These are phyloP conservation scores for Macrophya alboannulata DNA, from an alignment of 2,888 invertebrate genomes.

Conservation along the genomic window DNA sequence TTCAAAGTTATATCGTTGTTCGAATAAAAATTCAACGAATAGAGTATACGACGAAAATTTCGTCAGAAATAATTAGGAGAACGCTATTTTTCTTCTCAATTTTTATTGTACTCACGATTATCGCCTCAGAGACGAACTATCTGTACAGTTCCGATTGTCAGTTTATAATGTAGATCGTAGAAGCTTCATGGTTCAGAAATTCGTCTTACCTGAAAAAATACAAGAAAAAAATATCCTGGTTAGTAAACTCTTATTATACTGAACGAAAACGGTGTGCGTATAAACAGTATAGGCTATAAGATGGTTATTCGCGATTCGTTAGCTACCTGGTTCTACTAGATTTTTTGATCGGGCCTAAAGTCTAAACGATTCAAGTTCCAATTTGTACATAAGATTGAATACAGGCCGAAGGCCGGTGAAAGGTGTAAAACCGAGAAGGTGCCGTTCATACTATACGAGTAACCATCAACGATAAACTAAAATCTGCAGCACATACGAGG, in stretches of 20 bases:
- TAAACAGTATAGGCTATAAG: background rate
- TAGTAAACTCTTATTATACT: background rate
- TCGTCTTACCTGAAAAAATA: conserved; percentile 13
- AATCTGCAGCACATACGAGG: background rate
- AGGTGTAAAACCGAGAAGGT: conserved; percentile 38
- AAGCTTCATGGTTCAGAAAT: background rate
- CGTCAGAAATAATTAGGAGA: background rate
- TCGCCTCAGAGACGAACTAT: background rate
- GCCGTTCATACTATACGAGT: conserved; percentile 7
- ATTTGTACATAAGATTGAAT: conserved; percentile 21
- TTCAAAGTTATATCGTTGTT: background rate
- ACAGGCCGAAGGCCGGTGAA: conserved; percentile 46
- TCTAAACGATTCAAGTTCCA: conserved; percentile 35
- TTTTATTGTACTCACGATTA: conserved; percentile 17
- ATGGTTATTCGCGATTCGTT: background rate
- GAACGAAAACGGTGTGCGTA: background rate
- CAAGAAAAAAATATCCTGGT: background rate
- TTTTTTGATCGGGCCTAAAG: background rate
- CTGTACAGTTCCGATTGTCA: background rate
- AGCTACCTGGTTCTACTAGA: background rate
- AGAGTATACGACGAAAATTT: background rate
- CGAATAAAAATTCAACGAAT: background rate
- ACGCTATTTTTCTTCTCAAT: background rate
- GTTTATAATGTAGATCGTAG: background rate
- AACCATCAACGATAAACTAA: background rate